Base-by-base conservation (phyloP, 1,140 invertebrate species). In the Triops longicaudatus region DNA sequence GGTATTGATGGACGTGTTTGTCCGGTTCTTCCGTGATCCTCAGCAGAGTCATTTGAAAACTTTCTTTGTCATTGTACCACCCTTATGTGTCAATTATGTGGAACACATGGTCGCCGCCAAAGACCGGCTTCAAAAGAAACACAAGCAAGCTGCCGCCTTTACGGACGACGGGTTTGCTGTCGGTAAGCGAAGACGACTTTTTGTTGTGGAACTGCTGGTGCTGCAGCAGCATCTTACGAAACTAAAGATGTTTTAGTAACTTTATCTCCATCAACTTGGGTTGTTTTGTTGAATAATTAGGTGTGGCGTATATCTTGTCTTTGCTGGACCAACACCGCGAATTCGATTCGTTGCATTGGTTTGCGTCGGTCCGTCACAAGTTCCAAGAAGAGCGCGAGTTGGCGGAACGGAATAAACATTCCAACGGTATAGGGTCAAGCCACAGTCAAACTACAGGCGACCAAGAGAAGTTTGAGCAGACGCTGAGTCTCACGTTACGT, bases 161-260 rank as follows among this genome's bases (percentile, higher is more conserved):
- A 97, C 95, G 7, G 97, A 99, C 85, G 98, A 99, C 86, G 98
- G 98, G 43, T 99, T 99, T 87, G 93, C 96, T 28, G 95, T 99
- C 89, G 97, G 97, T 90, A 83, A 84, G 81, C 77, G 42, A 71
- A 75, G n/a, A 63, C 22, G 1, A 22, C 50, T 22, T 22, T 63
- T 63, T 63, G 0, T 9, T 22, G 22, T 63, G 10, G 14, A 5
- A 17, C 22, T 3, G 14, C 22, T 63, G 22, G 14, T 63, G 17
- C 22, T 22, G 14, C 14, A n/a, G 14, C 50, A 6, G n/a, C n/a
- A 80, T 78, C 80, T 82, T 82, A 10, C 79, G 10, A 22, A 63
- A 63, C 5, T 63, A 6, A 1, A 0, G 50, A 63, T n/a, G 17
- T 6, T 2, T 7, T 22, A 14, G 11, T 63, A 63, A 63, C 0